Base-by-base conservation (phyloP, 2,888 invertebrate species). In the Morpho deidamia region DNA sequence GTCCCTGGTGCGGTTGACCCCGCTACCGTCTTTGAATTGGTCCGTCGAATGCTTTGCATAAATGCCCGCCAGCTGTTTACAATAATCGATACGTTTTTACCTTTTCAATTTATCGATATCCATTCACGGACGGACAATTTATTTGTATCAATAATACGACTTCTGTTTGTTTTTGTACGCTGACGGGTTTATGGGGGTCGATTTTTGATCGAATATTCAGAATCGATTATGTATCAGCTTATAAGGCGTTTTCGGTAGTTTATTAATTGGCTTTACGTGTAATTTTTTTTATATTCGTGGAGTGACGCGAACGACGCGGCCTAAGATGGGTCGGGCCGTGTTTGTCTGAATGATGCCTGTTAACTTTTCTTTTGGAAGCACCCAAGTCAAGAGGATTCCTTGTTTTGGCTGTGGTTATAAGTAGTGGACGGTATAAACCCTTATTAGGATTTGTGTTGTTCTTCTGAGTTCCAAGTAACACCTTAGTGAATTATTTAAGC, bases 31-130 rank as follows among this genome's bases (percentile, higher is more conserved):
- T 77, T 78, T 83, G 80, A 78, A 78, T 83, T 82, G 81, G 75
- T 69, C 83, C 83, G 73, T 74, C 76, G 76, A 80, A 74, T 76
- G 77, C 82, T 87, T 83, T 81, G 85, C 86, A 83, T 83, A 84
- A 82, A 83, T 81, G 84, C 84, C 88, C 86, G 80, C 83, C 79
- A 83, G 87, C 86, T 84, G 85, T 84, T 86, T 85, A 87, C 83
- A 84, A 87, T 85, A 84, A 83, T 85, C 83, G 81, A 85, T 84
- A 85, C 82, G 83, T 85, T 86, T 86, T 86, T 85, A 87, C 81
- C 78, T 80, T 82, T 84, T 81, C 83, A 85, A 88, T 86, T 86
- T 88, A 86, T 85, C 78, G 80, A 81, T 83, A 82, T 82, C 81
- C 78, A 76, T 83, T 83, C 80, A 74, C 72, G 74, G 75, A 70